These are phyloP conservation scores for Callospermophilus lateralis DNA, from an alignment of 2,113 vertebrate species.

Conservation along the genomic window DNA sequence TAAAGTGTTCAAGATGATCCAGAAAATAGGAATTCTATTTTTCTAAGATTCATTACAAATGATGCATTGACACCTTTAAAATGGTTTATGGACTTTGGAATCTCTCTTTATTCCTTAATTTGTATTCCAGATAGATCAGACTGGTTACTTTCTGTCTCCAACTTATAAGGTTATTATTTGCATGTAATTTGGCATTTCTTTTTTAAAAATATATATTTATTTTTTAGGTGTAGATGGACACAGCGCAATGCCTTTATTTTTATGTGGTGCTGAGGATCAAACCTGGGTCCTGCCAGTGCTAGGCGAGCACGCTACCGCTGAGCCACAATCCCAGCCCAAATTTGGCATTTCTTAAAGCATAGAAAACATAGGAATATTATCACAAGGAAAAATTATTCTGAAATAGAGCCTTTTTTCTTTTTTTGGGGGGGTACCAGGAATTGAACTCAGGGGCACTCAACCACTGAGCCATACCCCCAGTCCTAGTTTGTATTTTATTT, in stretches of 20 bases:
- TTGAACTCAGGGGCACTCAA: no score
- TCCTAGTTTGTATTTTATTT: no score
- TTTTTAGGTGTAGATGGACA: no score
- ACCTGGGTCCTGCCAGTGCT: no score
- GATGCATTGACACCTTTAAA: conserved; percentile 50
- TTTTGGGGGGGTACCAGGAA: no score
- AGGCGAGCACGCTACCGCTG: no score
- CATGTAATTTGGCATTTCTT: background rate
- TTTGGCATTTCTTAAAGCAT: background rate
- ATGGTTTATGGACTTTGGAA: background rate
- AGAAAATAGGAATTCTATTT: conserved; percentile 47
- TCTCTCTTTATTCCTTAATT: conserved; percentile 16
- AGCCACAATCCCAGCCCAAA: no score
- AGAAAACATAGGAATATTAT: background rate
- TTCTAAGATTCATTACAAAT: conserved; percentile 39
- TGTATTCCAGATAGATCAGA: background rate
- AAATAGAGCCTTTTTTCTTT: no score
- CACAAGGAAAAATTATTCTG: background rate
- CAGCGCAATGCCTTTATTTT: no score
- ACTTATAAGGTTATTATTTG: background rate
- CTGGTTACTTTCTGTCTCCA: background rate
- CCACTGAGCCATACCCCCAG: no score
- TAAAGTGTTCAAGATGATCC: conserved; percentile 50
- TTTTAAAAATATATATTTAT: no score
- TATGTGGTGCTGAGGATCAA: no score